Conservation (phyloP, 2,797 vertebrate species). For the Rhynchonycteris naso region DNA sequence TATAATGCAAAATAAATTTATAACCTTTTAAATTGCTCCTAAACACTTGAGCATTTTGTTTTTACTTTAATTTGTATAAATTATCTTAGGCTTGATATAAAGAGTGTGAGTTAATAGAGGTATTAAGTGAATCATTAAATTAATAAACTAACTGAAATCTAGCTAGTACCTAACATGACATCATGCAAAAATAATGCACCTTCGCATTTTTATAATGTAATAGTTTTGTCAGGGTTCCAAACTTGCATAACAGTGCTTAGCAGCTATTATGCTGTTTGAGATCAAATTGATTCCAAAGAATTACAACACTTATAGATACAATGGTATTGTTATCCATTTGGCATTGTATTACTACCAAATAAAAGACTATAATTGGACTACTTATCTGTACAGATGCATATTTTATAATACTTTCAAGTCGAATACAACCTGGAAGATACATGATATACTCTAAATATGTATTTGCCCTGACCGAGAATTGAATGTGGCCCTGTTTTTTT, state of each 20-base stretch:
- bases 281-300: constrained; percentile 53
- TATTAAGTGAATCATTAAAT: constrained; percentile 12
- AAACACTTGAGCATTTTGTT: neutral
- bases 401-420: neutral
- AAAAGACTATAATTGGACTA: neutral
- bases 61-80: neutral
- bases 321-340: neutral
- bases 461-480: neutral
- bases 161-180: neutral
- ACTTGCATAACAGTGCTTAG: neutral
- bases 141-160: constrained; percentile 8
- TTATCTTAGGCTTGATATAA: constrained; percentile 3
- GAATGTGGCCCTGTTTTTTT: neutral
- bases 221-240: constrained; percentile 14
- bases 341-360: neutral
- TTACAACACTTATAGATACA: neutral
- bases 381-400: neutral
- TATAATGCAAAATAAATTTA: neutral
- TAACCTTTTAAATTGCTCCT: neutral
- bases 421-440: constrained; percentile 21
- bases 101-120: neutral
- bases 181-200: neutral
- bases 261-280: neutral
- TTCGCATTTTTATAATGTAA: constrained; percentile 37
- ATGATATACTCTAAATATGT: neutral